phyloP scores from a whole-genome alignment of 2,888 invertebrate species.

The Eristalis intricaria region DNA sequence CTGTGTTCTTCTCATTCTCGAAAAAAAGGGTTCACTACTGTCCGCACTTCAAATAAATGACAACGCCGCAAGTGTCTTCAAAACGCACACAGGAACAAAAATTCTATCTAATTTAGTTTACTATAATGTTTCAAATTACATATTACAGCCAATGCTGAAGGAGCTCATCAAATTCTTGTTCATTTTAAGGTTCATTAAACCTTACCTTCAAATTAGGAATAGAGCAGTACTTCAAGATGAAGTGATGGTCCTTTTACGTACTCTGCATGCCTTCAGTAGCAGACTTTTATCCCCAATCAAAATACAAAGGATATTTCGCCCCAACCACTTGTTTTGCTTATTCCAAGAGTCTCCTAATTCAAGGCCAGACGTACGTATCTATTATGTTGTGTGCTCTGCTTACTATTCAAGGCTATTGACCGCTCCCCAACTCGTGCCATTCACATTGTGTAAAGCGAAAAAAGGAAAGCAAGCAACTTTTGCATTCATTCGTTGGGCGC shows the following conservation, averaged over 20 bases:
- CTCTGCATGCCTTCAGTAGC: slow-evolving; percentile 30
- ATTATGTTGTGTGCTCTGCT: slow-evolving; percentile 48
- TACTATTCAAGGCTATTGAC: slow-evolving; percentile 68
- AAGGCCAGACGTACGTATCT: slow-evolving; percentile 61
- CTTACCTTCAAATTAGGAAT: slow-evolving; percentile 50
- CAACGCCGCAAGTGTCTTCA: background rate
- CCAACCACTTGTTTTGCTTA: background rate
- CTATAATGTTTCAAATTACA: slow-evolving; percentile 37
- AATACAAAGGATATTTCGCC: slow-evolving; percentile 41
- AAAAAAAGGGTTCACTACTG: background rate
- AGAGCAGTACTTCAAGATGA: slow-evolving; percentile 10
- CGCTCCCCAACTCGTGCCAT: slow-evolving; percentile 30
- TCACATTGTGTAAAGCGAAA: slow-evolving; percentile 7
- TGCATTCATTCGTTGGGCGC: slow-evolving; percentile 18
- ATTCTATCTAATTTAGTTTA: slow-evolving; percentile 32
- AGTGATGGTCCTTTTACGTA: slow-evolving; percentile 10
- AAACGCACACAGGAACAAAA: background rate
- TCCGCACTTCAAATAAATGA: background rate
- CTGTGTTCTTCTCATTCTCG: background rate
- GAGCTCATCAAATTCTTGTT: slow-evolving; percentile 49
- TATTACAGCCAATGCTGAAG: slow-evolving; percentile 10
- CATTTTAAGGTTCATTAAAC: slow-evolving; percentile 61
- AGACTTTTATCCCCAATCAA: slow-evolving; percentile 39
- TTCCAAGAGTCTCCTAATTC: slow-evolving; percentile 41
- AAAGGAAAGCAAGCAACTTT: slow-evolving; percentile 18